phyloP scores from a whole-genome alignment of 2,797 vertebrate genomes.

The Scolopax bukidnonensis region DNA sequence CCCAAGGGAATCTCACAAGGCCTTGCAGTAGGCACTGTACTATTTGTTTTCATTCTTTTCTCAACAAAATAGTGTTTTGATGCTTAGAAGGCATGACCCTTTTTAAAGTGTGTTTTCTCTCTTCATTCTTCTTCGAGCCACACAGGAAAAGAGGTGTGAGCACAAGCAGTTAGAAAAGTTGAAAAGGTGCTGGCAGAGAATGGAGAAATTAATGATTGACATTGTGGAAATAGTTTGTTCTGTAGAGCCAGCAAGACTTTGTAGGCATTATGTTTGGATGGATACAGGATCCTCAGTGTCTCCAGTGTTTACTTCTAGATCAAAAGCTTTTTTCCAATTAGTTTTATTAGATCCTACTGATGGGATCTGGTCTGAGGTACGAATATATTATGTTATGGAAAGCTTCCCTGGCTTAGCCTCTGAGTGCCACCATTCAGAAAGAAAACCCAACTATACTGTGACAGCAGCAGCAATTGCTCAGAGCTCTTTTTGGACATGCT shows the following conservation, averaged over 20 bases:
- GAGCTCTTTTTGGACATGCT: background rate
- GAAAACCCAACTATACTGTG: background rate
- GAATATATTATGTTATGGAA: background rate
- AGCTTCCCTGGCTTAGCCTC: background rate
- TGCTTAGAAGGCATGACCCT: background rate
- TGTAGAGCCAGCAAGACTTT: background rate
- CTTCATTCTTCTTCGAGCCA: background rate
- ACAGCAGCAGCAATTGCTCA: background rate
- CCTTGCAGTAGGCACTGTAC: background rate
- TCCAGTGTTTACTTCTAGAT: background rate
- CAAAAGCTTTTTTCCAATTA: background rate
- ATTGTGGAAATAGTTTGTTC: background rate
- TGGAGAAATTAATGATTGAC: background rate
- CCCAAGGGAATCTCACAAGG: constrained; percentile 1
- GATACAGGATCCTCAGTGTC: background rate
- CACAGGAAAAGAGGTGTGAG: background rate
- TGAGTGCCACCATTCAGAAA: background rate
- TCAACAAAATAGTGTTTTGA: background rate
- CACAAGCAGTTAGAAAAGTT: background rate
- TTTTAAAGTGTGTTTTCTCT: background rate
- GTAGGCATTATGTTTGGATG: accelerated
- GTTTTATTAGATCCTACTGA: background rate
- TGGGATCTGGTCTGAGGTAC: background rate
- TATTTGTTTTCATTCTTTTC: constrained; percentile 28
- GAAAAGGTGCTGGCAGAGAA: background rate